Conservation (phyloP, 2,888 invertebrate species). For the Prostheceraeus crozeri region DNA sequence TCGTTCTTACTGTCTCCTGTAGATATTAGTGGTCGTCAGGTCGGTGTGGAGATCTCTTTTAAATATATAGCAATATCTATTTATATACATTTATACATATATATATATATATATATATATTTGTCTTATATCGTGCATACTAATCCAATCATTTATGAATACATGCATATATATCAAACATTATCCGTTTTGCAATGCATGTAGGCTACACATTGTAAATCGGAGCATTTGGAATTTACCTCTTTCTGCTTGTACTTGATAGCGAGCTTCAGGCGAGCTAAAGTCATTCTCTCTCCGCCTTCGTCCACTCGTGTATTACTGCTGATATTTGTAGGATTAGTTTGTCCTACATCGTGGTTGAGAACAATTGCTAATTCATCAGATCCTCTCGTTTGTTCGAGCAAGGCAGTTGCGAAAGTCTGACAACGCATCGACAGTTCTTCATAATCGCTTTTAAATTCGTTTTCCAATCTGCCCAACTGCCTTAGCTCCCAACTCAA, state of each 20-base stretch:
- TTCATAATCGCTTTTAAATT: slow-evolving; percentile 75
- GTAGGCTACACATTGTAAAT: too few relatives aligned
- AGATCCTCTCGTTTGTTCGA: slow-evolving; percentile 90
- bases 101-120: too few relatives aligned
- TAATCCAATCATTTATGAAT: too few relatives aligned
- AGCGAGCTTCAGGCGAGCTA: slow-evolving; percentile 86
- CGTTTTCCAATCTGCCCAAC: slow-evolving; percentile 89
- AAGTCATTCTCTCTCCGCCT: slow-evolving; percentile 59
- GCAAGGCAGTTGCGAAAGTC: slow-evolving; percentile 87
- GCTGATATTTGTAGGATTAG: not conserved
- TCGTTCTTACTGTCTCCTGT: too few relatives aligned
- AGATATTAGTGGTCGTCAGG: too few relatives aligned
- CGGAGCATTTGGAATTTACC: slow-evolving; percentile 63
- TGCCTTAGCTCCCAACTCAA: slow-evolving; percentile 90
- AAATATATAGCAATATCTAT: too few relatives aligned
- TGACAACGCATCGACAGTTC: slow-evolving; percentile 62
- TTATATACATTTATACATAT: too few relatives aligned
- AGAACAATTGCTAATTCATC: slow-evolving; percentile 88
- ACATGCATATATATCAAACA: too few relatives aligned
- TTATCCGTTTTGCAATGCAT: too few relatives aligned
- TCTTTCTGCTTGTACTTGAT: slow-evolving; percentile 93
- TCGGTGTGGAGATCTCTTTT: too few relatives aligned
- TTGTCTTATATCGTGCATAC: too few relatives aligned
- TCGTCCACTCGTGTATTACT: too few relatives aligned
- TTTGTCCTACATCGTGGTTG: slow-evolving; percentile 73